phyloP scores from a whole-genome alignment of 2,797 vertebrate genomes.

The Chelmon rostratus region DNA sequence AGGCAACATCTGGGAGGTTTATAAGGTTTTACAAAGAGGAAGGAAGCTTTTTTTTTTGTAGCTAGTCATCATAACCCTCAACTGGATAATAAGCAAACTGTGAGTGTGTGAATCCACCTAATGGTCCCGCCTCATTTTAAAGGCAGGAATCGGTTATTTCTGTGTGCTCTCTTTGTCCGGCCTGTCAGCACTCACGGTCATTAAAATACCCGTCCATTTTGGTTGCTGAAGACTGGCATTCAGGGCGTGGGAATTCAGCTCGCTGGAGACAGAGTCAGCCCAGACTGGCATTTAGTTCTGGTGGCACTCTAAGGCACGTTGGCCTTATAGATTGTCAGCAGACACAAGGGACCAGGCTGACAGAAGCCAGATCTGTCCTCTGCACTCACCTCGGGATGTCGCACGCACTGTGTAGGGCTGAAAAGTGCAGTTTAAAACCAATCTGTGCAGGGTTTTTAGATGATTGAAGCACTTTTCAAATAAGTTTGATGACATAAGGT shows the following conservation, averaged over 20 bases:
- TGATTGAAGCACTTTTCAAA: neutral
- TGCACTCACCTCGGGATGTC: neutral
- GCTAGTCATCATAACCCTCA: constrained; percentile 24
- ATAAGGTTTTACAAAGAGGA: constrained; percentile 44
- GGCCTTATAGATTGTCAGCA: constrained; percentile 41
- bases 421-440: neutral
- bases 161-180: constrained; percentile 56
- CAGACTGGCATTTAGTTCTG: constrained; percentile 50
- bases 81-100: constrained; percentile 22
- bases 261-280: constrained; percentile 3
- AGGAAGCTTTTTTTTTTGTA: neutral
- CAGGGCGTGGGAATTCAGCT: constrained; percentile 56
- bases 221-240: constrained; percentile 42
- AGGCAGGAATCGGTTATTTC: constrained; percentile 41
- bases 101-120: constrained; percentile 26
- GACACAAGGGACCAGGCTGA: constrained; percentile 37
- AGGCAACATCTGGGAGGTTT: constrained; percentile 37
- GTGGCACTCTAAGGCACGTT: constrained; percentile 34
- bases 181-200: constrained; percentile 36
- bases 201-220: constrained; percentile 64
- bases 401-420: neutral
- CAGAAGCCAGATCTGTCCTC: constrained; percentile 44
- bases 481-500: neutral
- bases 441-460: neutral
- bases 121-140: constrained; percentile 31